Conservation (phyloP, 2,113 vertebrate genomes). For the Hystrix cristata region DNA sequence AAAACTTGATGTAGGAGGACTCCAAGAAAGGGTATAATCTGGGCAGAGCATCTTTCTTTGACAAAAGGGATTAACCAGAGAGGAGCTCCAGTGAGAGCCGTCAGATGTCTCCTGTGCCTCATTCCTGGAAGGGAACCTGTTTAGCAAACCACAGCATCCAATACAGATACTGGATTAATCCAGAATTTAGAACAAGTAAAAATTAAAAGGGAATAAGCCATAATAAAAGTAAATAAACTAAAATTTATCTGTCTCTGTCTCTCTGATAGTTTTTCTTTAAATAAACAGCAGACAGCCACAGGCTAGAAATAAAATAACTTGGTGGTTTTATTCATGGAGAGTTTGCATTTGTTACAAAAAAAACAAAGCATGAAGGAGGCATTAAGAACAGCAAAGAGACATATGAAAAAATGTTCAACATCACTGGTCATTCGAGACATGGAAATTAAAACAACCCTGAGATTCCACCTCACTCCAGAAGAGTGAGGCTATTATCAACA, state of each 20-base stretch:
- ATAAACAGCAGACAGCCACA: not conserved
- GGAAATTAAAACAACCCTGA: no score
- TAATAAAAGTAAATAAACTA: not conserved
- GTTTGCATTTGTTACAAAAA: conserved; percentile 16
- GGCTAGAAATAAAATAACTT: not conserved
- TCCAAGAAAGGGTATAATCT: not conserved
- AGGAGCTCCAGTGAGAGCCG: not conserved
- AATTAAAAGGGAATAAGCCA: conserved; percentile 9
- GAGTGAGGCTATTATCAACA: no score
- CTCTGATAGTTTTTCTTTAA: not conserved
- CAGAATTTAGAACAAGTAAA: not conserved
- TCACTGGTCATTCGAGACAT: no score
- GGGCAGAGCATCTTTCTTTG: not conserved
- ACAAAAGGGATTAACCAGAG: not conserved
- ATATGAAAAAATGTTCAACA: no score
- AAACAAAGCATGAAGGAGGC: not conserved
- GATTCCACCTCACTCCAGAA: no score
- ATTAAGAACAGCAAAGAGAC: not conserved
- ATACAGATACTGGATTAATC: not conserved
- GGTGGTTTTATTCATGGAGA: conserved; percentile 21
- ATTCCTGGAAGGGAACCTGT: not conserved
- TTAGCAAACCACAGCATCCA: not conserved
- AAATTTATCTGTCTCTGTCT: not conserved
- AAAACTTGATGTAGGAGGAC: not conserved
- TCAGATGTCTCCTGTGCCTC: not conserved